Evolutionary conservation across 2,113 vertebrate species (phyloP).

Genomic region (Amblyopsis rosae): DNA sequence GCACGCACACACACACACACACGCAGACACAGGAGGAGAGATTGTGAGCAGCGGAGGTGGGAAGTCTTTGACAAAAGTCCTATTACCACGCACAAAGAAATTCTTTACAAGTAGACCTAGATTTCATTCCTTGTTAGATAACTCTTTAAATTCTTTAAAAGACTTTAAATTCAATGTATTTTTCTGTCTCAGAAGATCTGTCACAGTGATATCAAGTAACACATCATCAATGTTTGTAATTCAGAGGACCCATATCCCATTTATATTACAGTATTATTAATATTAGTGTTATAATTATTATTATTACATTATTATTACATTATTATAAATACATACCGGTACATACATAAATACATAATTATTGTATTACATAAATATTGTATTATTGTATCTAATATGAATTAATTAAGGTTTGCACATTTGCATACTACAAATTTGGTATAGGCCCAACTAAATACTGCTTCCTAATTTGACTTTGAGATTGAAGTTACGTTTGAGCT

Average conservation of each 20-base stretch:
- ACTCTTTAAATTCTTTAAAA: constrained; percentile 32
- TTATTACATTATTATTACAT: background rate
- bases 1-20: constrained; percentile 37
- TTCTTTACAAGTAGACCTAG: too few relatives aligned
- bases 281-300: background rate
- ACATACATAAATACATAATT: too few relatives aligned
- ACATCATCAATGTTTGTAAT: background rate
- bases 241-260: background rate
- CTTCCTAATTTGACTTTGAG: too few relatives aligned
- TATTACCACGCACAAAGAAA: constrained; percentile 22
- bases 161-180: constrained; percentile 32
- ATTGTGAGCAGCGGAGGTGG: constrained; percentile 4
- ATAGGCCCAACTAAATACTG: too few relatives aligned
- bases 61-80: constrained; percentile 44
- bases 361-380: background rate
- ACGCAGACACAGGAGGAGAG: constrained; percentile 12
- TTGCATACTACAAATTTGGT: too few relatives aligned
- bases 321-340: too few relatives aligned
- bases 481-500: too few relatives aligned
- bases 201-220: constrained; percentile 2
- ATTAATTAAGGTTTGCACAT: too few relatives aligned
- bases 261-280: background rate
- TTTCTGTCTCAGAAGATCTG: constrained; percentile 30
- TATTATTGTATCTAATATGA: background rate
- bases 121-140: constrained; percentile 31